Evolutionary conservation across 2,888 invertebrate genomes (phyloP).

Genomic region (Harpalus rufipes): DNA sequence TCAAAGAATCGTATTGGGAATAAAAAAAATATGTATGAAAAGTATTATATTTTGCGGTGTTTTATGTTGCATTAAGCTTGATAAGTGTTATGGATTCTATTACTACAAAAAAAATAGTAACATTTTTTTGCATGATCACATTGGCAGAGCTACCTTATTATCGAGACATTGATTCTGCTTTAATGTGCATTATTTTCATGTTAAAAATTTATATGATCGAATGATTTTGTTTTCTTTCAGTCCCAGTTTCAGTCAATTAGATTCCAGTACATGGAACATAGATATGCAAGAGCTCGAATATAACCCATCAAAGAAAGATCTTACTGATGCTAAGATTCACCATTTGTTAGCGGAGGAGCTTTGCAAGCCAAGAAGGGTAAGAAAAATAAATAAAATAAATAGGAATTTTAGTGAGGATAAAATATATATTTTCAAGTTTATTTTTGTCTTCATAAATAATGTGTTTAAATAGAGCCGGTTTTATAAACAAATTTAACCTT

Average conservation of each 20-base stretch:
- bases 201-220: neutral
- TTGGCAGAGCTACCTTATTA: neutral
- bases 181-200: conserved; percentile 16
- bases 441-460: too few species aligned
- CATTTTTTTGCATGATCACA: neutral
- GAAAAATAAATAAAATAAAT: conserved; percentile 71
- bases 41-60: too few species aligned
- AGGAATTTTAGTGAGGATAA: too few species aligned
- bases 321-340: conserved; percentile 96
- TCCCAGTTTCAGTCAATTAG: conserved; percentile 91
- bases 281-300: conserved; percentile 96
- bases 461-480: too few species aligned
- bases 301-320: conserved; percentile 93
- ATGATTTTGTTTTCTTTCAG: conserved; percentile 77
- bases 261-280: conserved; percentile 92
- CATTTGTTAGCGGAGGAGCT: conserved; percentile 94
- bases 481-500: too few species aligned
- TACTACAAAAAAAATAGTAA: neutral
- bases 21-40: too few species aligned
- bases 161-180: neutral
- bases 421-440: too few species aligned
- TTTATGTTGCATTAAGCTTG: too few species aligned
- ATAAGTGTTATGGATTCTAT: neutral
- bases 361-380: conserved; percentile 91
- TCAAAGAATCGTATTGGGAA: too few species aligned